A percentile compares a stretch with the other conserved stretches of the same genome.
These are phyloP conservation scores for Tragelaphus eurycerus DNA, from an alignment of 2,797 vertebrate genomes.

Conservation along the genomic window DNA sequence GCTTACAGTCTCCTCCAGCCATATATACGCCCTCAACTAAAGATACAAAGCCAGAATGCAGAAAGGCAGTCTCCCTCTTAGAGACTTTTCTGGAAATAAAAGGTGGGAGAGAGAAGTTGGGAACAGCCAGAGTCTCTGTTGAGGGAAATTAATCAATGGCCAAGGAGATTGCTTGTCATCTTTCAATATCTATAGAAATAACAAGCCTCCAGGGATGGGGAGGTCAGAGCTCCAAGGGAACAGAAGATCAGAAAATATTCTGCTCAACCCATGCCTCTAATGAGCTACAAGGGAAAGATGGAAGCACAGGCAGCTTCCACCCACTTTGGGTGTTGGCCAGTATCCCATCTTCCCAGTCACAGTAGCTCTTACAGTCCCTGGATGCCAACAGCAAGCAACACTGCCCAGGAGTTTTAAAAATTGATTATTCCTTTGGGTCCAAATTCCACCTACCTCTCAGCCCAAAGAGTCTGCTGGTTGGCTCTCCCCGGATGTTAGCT, in stretches of 20 bases:
- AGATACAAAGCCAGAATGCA: neutral
- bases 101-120: neutral
- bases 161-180: slow-evolving; percentile 73
- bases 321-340: slow-evolving; percentile 50
- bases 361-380: slow-evolving; percentile 38
- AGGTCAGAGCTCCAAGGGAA: slow-evolving; percentile 40
- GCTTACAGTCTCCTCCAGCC: neutral
- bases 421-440: slow-evolving; percentile 47
- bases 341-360: slow-evolving; percentile 33
- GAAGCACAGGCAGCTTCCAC: slow-evolving; percentile 26
- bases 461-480: neutral
- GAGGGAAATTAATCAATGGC: slow-evolving; percentile 73
- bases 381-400: slow-evolving; percentile 32
- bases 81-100: slow-evolving; percentile 48
- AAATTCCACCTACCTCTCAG: slow-evolving; percentile 40
- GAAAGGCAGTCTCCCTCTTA: neutral
- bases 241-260: slow-evolving; percentile 40
- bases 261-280: slow-evolving; percentile 27
- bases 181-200: slow-evolving; percentile 74
- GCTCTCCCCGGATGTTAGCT: neutral
- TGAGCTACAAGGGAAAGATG: slow-evolving; percentile 21
- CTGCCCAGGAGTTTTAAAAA: slow-evolving; percentile 55
- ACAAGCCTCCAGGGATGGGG: slow-evolving; percentile 62
- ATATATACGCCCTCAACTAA: neutral
- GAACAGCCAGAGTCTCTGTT: slow-evolving; percentile 36